These are phyloP conservation scores for Erethizon dorsatum DNA, from an alignment of 2,797 vertebrate species.

Conservation along the genomic window DNA sequence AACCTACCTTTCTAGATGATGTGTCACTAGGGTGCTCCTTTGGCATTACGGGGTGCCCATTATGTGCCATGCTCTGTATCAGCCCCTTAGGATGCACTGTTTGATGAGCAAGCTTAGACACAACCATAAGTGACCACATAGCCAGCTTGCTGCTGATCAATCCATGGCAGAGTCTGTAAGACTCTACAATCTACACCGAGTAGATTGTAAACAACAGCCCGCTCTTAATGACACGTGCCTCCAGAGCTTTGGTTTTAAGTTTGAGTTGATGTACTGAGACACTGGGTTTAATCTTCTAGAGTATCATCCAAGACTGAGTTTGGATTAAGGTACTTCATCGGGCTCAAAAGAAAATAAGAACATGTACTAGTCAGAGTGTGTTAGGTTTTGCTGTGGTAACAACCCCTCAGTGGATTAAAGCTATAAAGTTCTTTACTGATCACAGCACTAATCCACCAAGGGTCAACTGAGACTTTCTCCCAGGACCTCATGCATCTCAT, in stretches of 20 bases:
- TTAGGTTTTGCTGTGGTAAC: constrained; percentile 20
- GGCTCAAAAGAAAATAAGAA: neutral
- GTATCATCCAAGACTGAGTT: neutral
- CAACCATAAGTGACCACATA: too few relatives aligned
- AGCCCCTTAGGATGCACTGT: too few relatives aligned
- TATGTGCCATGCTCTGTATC: neutral
- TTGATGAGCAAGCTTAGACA: neutral
- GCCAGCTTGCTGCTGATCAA: neutral
- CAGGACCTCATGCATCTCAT: neutral
- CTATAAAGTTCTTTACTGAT: neutral
- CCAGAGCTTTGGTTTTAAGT: neutral
- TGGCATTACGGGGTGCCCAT: neutral
- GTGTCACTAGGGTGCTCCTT: neutral
- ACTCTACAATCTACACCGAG: too few relatives aligned
- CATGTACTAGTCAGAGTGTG: neutral
- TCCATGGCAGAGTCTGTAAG: neutral
- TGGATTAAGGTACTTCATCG: neutral
- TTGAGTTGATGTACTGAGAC: neutral
- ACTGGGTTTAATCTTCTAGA: constrained; percentile 40
- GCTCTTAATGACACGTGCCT: neutral
- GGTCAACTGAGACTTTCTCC: neutral
- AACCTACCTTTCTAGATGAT: neutral
- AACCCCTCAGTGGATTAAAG: neutral
- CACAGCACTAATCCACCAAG: neutral
- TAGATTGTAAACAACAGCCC: neutral